These are phyloP conservation scores for Disparrhopalites patrizii DNA, from an alignment of 2,888 invertebrate species.

Conservation along the genomic window DNA sequence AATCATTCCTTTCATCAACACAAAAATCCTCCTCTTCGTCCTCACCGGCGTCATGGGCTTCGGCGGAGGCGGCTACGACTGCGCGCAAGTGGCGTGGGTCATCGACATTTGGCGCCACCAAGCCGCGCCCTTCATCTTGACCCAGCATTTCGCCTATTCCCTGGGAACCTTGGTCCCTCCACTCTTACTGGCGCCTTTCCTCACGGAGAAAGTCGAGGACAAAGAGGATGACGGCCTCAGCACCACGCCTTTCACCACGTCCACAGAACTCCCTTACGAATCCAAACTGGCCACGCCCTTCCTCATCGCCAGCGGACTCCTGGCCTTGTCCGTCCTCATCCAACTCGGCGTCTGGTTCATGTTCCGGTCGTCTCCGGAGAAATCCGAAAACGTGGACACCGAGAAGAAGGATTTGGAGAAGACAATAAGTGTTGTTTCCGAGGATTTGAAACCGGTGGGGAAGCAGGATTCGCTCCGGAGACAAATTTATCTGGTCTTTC, in stretches of 20 bases:
- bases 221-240: background rate
- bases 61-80: constrained; percentile 31
- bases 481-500: constrained; percentile 23
- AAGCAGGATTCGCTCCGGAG: background rate
- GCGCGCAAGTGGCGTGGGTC: constrained; percentile 37
- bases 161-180: constrained; percentile 27
- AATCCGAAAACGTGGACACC: too few relatives aligned
- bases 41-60: constrained; percentile 28
- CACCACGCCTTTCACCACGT: too few relatives aligned
- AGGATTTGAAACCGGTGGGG: constrained; percentile 27
- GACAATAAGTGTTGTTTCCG: constrained; percentile 1
- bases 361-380: background rate
- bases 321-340: background rate
- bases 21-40: constrained; percentile 18
- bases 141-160: constrained; percentile 33
- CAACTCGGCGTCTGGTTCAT: background rate
- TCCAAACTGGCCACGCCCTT: constrained; percentile 1
- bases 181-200: constrained; percentile 28
- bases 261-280: background rate
- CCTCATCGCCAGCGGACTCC: background rate
- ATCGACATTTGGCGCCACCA: constrained; percentile 37
- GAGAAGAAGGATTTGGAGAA: background rate
- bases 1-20: constrained; percentile 20
- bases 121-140: constrained; percentile 32
- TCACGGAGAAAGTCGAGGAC: constrained; percentile 1